Evolutionary conservation across 2,888 invertebrate genomes (phyloP), one percentile per base, ranked within the genome.

Genomic region (Fissipunctia ypsillon): DNA sequence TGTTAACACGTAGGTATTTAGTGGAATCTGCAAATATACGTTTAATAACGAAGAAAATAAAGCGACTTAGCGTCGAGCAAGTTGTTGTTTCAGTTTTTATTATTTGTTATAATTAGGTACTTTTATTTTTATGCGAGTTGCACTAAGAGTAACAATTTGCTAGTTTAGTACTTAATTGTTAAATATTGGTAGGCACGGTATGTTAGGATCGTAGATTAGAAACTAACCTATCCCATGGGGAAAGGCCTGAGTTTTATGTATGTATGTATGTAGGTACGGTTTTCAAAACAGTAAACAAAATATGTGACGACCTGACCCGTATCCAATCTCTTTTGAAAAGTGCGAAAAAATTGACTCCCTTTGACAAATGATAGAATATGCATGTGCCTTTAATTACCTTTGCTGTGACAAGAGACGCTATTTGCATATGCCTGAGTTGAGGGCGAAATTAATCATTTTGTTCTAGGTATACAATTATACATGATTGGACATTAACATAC

Each of bases 351-450:
- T 35, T 52, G 1, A 14, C 31, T 52, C 48, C 19, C 68, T 74
- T 80, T 80, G 68, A 50, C 38, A 43, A 31, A 31, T 38, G 45
- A 68, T 75, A 48, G 75, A 80, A 75, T 74, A 59, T 69, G 57
- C 57, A 80, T 73, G 56, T 59, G 52, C 38, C 38, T 56, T 50
- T 67, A 78, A 78, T 78, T 73, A 78, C n/a, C n/a, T 57, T 43
- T 41, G 35, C 43, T 56, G 50, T 38, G 48, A 19, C 61, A 31
- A 35, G 38, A 41, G 50, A 10, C 31, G 45, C 1, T 28, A 64
- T 75, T 78, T 80, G 57, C 81, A 75, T 80, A 48, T 48, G 45
- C n/a, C 68, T n/a, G 69, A 41, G 54, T 7, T 14, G 28, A 41
- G 38, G 38, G 48, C 12, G 19, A 54, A 60, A 45, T 45, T 80